A percentile compares a stretch with the other conserved stretches of the same genome.
Conservation (phyloP, 2,113 vertebrate species). For the Heliornis fulica region DNA sequence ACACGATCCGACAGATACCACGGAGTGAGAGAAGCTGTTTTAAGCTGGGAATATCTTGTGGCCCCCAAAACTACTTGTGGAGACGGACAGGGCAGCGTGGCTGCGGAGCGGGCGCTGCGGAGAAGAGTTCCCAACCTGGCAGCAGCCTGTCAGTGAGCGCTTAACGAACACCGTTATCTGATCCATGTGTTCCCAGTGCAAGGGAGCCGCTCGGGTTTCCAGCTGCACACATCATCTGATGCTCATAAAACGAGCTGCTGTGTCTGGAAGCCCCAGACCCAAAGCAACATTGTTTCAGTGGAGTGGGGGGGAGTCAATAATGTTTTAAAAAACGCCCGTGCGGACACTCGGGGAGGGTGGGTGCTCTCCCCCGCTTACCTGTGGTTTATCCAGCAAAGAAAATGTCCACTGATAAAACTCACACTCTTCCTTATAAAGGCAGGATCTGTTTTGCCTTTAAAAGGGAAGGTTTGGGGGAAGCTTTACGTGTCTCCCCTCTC, state of each 20-base stretch:
- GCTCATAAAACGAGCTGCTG: conserved; percentile 42
- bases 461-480: conserved; percentile 20
- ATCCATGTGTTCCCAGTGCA: conserved; percentile 6
- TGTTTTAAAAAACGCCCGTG: background rate
- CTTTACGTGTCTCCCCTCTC: background rate
- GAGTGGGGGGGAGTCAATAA: background rate
- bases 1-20: conserved; percentile 9
- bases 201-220: background rate
- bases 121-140: background rate
- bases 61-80: background rate
- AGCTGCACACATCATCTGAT: conserved; percentile 35
- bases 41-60: conserved; percentile 8
- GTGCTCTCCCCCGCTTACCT: background rate
- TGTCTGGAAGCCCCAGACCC: conserved; percentile 58
- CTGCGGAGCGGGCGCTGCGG: background rate
- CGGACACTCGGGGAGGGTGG: background rate
- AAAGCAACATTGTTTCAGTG: background rate
- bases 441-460: conserved; percentile 25
- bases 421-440: conserved; percentile 45
- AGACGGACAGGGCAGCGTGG: background rate
- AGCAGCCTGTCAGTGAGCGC: background rate
- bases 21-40: background rate
- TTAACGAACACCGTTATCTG: conserved; percentile 1
- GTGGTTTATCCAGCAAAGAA: background rate
- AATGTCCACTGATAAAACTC: background rate